phyloP scores from a whole-genome alignment of 2,797 vertebrate genomes.

The Spatula versicolor region DNA sequence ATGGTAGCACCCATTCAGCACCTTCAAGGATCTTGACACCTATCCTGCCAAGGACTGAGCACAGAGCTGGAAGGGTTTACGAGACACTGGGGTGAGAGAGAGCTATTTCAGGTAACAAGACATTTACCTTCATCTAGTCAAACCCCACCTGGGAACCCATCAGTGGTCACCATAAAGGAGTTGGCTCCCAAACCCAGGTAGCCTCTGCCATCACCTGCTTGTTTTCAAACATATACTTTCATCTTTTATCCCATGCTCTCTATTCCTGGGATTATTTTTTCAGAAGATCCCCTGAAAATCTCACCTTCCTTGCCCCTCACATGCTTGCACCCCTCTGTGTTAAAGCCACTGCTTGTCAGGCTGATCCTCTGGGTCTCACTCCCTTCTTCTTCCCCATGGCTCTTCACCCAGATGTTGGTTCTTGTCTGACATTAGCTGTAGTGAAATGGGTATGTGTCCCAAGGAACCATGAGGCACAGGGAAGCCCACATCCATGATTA shows the following conservation, averaged over 20 bases:
- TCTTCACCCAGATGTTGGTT: not conserved
- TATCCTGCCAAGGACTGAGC: not conserved
- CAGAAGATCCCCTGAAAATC: not conserved
- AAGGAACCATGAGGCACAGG: rapidly evolving
- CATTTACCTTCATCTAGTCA: not conserved
- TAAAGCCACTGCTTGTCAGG: not conserved
- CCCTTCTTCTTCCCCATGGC: not conserved
- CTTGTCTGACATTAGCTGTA: not conserved
- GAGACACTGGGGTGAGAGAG: rapidly evolving
- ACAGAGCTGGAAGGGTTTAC: not conserved
- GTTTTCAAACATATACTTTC: not conserved
- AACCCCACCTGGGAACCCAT: not conserved
- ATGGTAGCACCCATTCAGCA: not conserved
- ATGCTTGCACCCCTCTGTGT: not conserved
- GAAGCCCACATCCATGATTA: not conserved
- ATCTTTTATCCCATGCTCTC: not conserved
- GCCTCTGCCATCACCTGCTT: not conserved
- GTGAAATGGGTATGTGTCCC: not conserved
- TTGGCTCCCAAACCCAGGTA: not conserved
- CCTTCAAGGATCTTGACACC: not conserved
- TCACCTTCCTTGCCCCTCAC: rapidly evolving
- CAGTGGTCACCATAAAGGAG: not conserved
- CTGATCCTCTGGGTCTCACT: not conserved
- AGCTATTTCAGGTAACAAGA: not conserved
- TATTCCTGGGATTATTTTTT: not conserved